phyloP scores from a whole-genome alignment of 2,113 vertebrate genomes.

The Pitta sordida region DNA sequence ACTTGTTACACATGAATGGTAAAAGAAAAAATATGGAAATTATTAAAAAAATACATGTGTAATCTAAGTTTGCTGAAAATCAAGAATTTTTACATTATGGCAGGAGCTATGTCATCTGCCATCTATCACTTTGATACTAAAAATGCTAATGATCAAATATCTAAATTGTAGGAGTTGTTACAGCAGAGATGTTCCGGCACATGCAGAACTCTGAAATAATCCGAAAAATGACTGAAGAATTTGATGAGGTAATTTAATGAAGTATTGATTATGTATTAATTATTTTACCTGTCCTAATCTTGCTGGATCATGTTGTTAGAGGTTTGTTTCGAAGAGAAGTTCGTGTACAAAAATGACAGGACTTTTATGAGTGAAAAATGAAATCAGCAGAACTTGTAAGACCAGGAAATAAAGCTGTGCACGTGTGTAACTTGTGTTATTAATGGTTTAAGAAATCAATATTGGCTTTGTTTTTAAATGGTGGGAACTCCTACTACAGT shows the following conservation, averaged over 20 bases:
- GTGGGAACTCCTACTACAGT: not conserved
- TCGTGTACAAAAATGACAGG: not conserved
- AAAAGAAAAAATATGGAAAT: not conserved
- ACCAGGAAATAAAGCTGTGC: not conserved
- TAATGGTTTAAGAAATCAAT: not conserved
- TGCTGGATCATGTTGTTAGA: not conserved
- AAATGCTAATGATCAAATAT: slow-evolving; percentile 39
- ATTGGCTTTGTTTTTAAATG: not conserved
- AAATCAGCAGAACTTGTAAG: not conserved
- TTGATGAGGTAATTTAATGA: slow-evolving; percentile 89
- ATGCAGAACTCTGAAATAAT: slow-evolving; percentile 99
- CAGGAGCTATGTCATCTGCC: not conserved
- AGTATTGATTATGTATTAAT: not conserved
- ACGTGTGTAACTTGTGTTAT: not conserved
- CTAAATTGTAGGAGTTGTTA: slow-evolving; percentile 87
- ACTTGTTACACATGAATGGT: not conserved
- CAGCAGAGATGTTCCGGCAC: slow-evolving; percentile 97
- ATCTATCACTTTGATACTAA: not conserved
- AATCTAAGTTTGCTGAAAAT: not conserved
- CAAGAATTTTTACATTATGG: not conserved
- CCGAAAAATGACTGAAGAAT: slow-evolving; percentile 98
- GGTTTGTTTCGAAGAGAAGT: not conserved
- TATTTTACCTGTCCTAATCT: not conserved
- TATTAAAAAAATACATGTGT: not conserved
- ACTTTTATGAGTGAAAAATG: not conserved